Evolutionary conservation across 2,113 vertebrate species (phyloP), one percentile per base, ranked within the genome.

Genomic region (Triplophysa siluroides): DNA sequence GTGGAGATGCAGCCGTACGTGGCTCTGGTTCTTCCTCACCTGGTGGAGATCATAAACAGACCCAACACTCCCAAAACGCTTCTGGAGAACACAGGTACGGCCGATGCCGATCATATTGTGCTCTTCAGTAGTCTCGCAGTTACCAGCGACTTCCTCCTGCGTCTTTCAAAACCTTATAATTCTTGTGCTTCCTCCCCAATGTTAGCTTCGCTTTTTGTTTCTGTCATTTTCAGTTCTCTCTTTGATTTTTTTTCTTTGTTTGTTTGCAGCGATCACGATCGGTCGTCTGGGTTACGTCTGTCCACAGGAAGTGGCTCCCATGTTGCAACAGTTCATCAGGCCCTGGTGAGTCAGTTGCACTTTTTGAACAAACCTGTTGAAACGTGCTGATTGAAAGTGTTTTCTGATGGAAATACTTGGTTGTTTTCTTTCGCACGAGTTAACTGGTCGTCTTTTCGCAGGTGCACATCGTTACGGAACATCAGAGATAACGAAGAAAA

Each of bases 1-100:
- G 93, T 96, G 9, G 96, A 98, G 87, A 98, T 98, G 96, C 96
- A 98, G 87, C 96, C 96, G 0, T 98, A 98, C 0, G 96, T 98
- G 18, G 91, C 95, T 8, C 94, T 98, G 95, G 96, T 97, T 60
- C 92, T 98, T 62, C 95, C 91, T 87, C 96, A 98, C 81, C 91
- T 98, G 74, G 96, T 97, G 83, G 96, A 98, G 86, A 98, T 98
- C 73, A 98, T 98, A 81, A 98, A 98, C 85, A 91, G 96, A 73
- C 96, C 96, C 81, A 98, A 98, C 89, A 98, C 96, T 0, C 96
- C 96, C 65, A 98, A 98, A 90, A 98, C 96, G 0, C 92, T 98
- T 62, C 91, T 98, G 86, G 96, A 98, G 81, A 98, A 98, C 89
- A 98, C 96, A 0, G 96, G 96, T 97, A 90, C 38, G 8, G 88